Conservation (phyloP, 2,888 invertebrate species). For the Tromatobia lineatoria region DNA sequence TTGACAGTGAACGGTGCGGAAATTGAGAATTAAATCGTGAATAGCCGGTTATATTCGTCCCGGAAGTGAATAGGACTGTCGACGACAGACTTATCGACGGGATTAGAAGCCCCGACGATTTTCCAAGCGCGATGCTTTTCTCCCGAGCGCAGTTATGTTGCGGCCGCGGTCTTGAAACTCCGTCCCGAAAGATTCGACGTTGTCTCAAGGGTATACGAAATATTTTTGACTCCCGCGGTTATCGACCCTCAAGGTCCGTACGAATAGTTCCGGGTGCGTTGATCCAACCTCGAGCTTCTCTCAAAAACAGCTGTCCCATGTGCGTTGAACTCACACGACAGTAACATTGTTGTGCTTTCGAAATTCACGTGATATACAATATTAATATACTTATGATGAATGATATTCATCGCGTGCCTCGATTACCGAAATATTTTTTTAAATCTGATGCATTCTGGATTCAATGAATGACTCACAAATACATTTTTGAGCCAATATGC, state of each 20-base stretch:
- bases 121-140: constrained; percentile 19
- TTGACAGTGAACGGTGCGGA: neutral
- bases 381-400: too few relatives aligned
- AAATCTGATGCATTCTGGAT: too few relatives aligned
- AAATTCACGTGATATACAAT: too few relatives aligned
- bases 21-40: neutral
- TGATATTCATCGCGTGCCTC: too few relatives aligned
- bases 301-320: neutral
- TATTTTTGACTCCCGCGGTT: constrained; percentile 31
- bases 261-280: constrained; percentile 28
- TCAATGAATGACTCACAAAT: too few relatives aligned
- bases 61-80: constrained; percentile 49
- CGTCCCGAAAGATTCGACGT: neutral
- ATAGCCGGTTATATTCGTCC: neutral
- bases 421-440: too few relatives aligned
- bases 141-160: constrained; percentile 43
- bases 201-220: constrained; percentile 17
- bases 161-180: constrained; percentile 24
- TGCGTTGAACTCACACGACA: neutral
- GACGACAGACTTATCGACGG: constrained; percentile 47
- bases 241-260: constrained; percentile 24
- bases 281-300: constrained; percentile 15
- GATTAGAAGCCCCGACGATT: constrained; percentile 60
- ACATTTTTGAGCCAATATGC: too few relatives aligned
- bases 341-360: neutral